Conservation (phyloP, 2,113 vertebrate species). For the Deroptyus accipitrinus region DNA sequence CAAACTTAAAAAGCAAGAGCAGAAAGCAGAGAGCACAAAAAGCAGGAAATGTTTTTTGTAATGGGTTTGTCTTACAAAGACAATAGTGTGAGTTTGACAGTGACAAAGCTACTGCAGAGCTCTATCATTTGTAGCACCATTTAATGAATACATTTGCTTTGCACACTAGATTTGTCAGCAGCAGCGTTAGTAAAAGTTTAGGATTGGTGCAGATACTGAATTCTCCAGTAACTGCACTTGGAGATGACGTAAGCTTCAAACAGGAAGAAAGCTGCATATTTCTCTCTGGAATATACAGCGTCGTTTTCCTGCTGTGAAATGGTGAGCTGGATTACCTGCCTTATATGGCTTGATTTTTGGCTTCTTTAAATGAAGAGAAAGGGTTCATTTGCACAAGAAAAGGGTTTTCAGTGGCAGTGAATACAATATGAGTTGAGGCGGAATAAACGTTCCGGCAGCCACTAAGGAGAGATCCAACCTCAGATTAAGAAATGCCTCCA, state of each 20-base stretch:
- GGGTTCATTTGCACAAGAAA: neutral
- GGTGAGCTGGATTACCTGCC: neutral
- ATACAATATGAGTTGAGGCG: neutral
- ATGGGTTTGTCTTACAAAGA: neutral
- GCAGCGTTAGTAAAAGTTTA: neutral
- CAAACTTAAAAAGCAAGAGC: neutral
- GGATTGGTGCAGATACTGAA: neutral
- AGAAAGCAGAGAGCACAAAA: neutral
- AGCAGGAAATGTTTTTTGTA: neutral
- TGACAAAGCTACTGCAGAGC: neutral
- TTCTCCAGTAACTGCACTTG: neutral
- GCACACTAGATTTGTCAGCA: neutral
- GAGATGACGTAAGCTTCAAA: neutral
- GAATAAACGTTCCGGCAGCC: neutral
- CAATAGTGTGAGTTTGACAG: neutral
- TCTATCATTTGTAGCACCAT: neutral
- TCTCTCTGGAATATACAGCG: neutral
- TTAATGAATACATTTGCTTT: neutral
- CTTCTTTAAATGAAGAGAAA: neutral
- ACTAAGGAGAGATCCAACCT: neutral
- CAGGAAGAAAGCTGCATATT: neutral
- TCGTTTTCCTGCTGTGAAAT: conserved; percentile 10
- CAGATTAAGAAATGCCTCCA: neutral
- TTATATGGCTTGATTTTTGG: neutral
- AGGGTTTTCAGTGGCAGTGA: neutral